Evolutionary conservation across 1,140 invertebrate genomes (phyloP).

Genomic region (Philaenus spumarius): DNA sequence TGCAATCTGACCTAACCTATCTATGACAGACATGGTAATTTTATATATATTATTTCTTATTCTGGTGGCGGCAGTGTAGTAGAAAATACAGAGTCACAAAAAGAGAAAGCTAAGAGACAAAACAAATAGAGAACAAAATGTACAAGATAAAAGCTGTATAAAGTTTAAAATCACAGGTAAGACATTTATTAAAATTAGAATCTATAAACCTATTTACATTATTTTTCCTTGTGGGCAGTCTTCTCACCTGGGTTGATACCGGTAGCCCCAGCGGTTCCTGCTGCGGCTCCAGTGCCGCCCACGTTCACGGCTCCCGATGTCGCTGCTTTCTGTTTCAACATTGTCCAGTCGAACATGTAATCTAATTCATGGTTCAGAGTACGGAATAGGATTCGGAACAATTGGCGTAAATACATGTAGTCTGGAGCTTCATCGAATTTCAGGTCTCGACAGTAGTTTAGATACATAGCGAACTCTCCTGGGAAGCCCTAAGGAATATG

Average conservation of each 20-base stretch:
- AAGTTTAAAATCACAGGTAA: too few species aligned
- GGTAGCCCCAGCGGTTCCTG: conserved; percentile 22
- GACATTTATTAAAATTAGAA: too few species aligned
- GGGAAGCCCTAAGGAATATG: conserved; percentile 68
- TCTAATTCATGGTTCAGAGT: conserved; percentile 99
- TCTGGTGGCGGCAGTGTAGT: too few species aligned
- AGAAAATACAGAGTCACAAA: too few species aligned
- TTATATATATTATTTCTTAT: too few species aligned
- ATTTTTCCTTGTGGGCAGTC: too few species aligned
- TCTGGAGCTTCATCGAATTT: conserved; percentile 95
- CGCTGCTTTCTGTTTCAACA: conserved; percentile 85
- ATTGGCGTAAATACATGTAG: conserved; percentile 96
- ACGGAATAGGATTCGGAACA: conserved; percentile 97
- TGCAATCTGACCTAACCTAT: too few species aligned
- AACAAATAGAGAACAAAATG: too few species aligned
- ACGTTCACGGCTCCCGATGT: conserved; percentile 12
- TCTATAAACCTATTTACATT: too few species aligned
- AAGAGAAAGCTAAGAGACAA: too few species aligned
- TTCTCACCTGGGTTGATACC: conserved; percentile 25
- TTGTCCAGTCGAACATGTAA: conserved; percentile 99
- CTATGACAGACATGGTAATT: too few species aligned
- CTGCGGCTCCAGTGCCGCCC: conserved; percentile 23
- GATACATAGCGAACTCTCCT: conserved; percentile 96
- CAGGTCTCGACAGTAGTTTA: conserved; percentile 93
- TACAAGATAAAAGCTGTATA: too few species aligned